Percentiles rank a stretch among this genome's conserved stretches.
phyloP scores from a whole-genome alignment of 1,140 invertebrate species.

The Zaprionus lachaisei region DNA sequence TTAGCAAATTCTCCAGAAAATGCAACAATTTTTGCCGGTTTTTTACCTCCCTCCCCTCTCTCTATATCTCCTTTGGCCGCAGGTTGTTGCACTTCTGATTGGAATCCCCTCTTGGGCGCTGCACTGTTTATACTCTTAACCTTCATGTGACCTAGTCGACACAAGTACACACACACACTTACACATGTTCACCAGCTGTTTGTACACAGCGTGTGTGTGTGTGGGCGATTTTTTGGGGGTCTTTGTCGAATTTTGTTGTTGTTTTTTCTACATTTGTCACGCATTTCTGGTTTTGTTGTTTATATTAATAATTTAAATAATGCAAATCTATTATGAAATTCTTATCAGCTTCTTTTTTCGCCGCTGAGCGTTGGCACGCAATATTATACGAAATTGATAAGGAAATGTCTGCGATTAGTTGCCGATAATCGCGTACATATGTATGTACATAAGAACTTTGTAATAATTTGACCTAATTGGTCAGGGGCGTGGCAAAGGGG shows the following conservation, averaged over 20 bases:
- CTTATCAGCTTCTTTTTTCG: slow-evolving; percentile 13
- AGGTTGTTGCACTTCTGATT: slow-evolving; percentile 48
- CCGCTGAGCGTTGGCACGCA: neutral
- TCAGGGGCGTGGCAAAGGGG: neutral
- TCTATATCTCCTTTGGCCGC: slow-evolving; percentile 24
- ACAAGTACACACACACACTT: slow-evolving; percentile 44
- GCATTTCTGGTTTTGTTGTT: neutral
- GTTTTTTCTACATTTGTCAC: slow-evolving; percentile 7
- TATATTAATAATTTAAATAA: neutral
- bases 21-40: slow-evolving; percentile 59
- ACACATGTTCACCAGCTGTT: neutral
- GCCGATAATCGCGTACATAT: slow-evolving; percentile 8
- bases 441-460: neutral
- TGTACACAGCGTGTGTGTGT: slow-evolving; percentile 24
- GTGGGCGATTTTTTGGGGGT: slow-evolving; percentile 26
- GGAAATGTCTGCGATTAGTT: neutral
- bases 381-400: slow-evolving; percentile 7
- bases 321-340: neutral
- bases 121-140: slow-evolving; percentile 63
- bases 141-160: slow-evolving; percentile 72
- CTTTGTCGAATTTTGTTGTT: slow-evolving; percentile 33
- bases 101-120: slow-evolving; percentile 48
- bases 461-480: neutral
- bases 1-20: slow-evolving; percentile 53
- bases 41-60: neutral